Evolutionary conservation across 1,140 invertebrate species (phyloP).

Genomic region (Drosophila ogumai): DNA sequence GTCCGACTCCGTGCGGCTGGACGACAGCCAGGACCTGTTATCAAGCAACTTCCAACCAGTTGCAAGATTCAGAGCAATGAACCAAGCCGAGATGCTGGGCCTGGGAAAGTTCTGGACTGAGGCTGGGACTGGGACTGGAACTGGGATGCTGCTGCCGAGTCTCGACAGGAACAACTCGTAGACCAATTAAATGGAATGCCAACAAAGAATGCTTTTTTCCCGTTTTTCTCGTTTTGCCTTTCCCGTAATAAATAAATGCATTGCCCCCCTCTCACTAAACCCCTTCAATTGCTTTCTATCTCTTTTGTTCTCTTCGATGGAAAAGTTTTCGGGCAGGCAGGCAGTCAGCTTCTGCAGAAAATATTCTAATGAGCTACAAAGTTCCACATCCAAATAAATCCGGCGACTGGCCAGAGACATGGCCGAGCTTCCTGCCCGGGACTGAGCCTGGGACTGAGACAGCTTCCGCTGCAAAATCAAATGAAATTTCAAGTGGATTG

Average conservation of each 20-base stretch:
- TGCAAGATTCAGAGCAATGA: conserved; percentile 41
- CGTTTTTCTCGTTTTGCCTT: conserved; percentile 38
- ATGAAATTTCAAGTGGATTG: conserved; percentile 56
- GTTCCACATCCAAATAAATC: conserved; percentile 38
- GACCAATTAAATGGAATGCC: conserved; percentile 79
- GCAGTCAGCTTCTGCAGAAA: conserved; percentile 61
- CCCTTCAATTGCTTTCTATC: conserved; percentile 45
- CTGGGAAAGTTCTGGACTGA: conserved; percentile 57
- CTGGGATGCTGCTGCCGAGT: conserved; percentile 28
- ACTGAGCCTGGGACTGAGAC: conserved; percentile 13
- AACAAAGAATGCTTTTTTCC: conserved; percentile 63
- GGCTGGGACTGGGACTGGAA: neutral
- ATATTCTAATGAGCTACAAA: conserved; percentile 81
- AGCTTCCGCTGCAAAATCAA: conserved; percentile 48
- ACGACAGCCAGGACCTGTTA: conserved; percentile 40
- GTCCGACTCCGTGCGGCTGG: conserved; percentile 12
- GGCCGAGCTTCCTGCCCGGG: conserved; percentile 47
- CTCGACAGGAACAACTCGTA: conserved; percentile 74
- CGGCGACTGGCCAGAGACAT: conserved; percentile 22
- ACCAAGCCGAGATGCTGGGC: conserved; percentile 38
- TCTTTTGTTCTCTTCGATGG: conserved; percentile 23
- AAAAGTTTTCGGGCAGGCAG: conserved; percentile 52
- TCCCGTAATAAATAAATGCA: conserved; percentile 69
- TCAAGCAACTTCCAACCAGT: conserved; percentile 38
- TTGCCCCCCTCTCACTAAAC: conserved; percentile 29